Percentiles rank a stretch among this genome's conserved stretches.
These are phyloP conservation scores for Characodon lateralis DNA, from an alignment of 2,797 vertebrate genomes.

Conservation along the genomic window DNA sequence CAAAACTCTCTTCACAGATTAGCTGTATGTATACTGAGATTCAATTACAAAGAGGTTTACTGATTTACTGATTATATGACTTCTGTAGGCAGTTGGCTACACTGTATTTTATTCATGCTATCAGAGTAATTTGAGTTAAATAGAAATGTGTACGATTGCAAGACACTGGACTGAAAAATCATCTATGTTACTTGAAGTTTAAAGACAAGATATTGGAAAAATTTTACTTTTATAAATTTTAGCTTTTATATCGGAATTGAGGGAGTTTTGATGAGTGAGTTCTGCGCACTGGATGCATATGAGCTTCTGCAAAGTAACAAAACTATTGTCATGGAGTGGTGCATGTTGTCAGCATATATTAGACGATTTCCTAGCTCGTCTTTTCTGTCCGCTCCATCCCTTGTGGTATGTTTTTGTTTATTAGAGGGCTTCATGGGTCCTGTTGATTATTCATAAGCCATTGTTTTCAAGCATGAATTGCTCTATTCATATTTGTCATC, in stretches of 20 bases:
- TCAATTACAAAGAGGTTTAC: neutral
- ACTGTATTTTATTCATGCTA: neutral
- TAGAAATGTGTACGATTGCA: neutral
- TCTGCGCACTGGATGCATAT: constrained; percentile 18
- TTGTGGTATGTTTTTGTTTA: constrained; percentile 74
- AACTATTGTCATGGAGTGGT: constrained; percentile 26
- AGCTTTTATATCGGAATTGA: constrained; percentile 7
- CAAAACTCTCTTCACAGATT: neutral
- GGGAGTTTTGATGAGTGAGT: neutral
- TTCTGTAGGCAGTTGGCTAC: neutral
- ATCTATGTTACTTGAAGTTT: constrained; percentile 4
- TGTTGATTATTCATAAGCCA: constrained; percentile 83
- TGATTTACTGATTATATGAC: neutral
- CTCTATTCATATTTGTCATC: constrained; percentile 93
- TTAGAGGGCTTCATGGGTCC: constrained; percentile 58
- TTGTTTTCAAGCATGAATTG: constrained; percentile 78
- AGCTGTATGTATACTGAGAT: neutral
- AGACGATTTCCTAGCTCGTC: constrained; percentile 27
- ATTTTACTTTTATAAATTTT: constrained; percentile 18
- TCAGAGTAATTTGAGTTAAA: neutral
- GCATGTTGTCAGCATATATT: constrained; percentile 52
- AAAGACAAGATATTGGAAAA: constrained; percentile 34
- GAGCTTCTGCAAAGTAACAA: constrained; percentile 14
- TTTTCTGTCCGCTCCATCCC: constrained; percentile 46
- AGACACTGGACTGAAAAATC: neutral